Conservation (phyloP, 2,888 invertebrate genomes). For the Girardia tigrina region DNA sequence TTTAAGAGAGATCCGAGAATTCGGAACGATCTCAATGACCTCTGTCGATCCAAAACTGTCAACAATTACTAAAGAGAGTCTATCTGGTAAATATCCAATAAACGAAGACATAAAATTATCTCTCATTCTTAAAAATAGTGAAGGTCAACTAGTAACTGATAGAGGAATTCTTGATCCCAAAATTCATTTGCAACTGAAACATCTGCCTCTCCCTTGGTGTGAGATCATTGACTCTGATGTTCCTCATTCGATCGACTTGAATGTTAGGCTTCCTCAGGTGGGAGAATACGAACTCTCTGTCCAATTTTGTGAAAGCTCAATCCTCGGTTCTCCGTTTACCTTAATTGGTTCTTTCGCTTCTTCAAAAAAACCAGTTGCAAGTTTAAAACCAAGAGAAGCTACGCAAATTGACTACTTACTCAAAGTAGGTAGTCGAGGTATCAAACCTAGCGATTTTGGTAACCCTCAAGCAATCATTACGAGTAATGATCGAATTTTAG, state of each 20-base stretch:
- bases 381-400: background rate
- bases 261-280: background rate
- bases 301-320: background rate
- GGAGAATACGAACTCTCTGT: conserved; percentile 3
- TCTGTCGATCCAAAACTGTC: background rate
- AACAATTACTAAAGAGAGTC: background rate
- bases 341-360: background rate
- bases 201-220: background rate
- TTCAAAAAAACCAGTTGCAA: background rate
- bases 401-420: conserved; percentile 48
- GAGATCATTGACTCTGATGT: background rate
- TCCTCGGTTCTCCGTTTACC: background rate
- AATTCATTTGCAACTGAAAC: background rate
- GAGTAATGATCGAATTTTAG: conserved; percentile 49
- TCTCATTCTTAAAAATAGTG: background rate
- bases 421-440: conserved; percentile 52
- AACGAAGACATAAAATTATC: background rate
- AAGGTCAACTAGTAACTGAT: background rate
- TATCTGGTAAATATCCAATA: background rate
- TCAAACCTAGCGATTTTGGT: conserved; percentile 53
- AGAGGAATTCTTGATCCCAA: conserved; percentile 1
- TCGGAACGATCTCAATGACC: background rate
- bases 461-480: conserved; percentile 53
- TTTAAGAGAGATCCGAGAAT: conserved; percentile 1
- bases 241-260: background rate